A percentile compares a stretch with the other conserved stretches of the same genome.
phyloP scores from a whole-genome alignment of 2,113 vertebrate species.

The Microcebus tavaratra region DNA sequence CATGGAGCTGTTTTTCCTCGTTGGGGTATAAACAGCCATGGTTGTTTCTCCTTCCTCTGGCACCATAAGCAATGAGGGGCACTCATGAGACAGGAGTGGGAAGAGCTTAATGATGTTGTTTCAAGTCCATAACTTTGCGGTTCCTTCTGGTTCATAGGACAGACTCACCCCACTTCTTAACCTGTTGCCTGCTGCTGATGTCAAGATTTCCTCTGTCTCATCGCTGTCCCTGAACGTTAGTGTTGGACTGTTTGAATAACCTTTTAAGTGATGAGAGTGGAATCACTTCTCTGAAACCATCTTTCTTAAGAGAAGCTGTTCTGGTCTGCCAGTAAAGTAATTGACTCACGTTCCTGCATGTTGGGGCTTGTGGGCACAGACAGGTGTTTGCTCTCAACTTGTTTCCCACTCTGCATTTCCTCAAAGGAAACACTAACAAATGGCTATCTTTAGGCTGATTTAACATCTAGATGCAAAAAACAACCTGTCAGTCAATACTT shows the following conservation, averaged over 20 bases:
- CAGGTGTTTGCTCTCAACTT: neutral
- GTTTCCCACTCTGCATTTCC: neutral
- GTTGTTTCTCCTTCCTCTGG: neutral
- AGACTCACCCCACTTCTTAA: neutral
- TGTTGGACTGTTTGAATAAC: neutral
- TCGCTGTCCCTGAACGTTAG: neutral
- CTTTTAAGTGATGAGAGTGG: neutral
- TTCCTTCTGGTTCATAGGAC: neutral
- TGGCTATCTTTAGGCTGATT: neutral
- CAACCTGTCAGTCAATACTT: neutral
- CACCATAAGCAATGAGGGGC: neutral
- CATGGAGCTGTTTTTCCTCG: neutral
- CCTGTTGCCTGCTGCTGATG: neutral
- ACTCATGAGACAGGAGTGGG: neutral
- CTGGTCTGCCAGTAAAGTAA: neutral
- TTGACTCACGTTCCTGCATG: neutral
- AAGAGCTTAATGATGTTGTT: neutral
- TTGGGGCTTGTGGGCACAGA: neutral
- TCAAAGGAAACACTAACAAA: neutral
- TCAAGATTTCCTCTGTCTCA: neutral
- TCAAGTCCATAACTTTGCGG: neutral
- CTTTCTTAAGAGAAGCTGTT: neutral
- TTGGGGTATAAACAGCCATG: neutral
- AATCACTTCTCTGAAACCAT: neutral
- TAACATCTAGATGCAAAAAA: neutral